Base-by-base conservation (phyloP, 2,113 vertebrate species). In the Nycticryphes semicollaris region DNA sequence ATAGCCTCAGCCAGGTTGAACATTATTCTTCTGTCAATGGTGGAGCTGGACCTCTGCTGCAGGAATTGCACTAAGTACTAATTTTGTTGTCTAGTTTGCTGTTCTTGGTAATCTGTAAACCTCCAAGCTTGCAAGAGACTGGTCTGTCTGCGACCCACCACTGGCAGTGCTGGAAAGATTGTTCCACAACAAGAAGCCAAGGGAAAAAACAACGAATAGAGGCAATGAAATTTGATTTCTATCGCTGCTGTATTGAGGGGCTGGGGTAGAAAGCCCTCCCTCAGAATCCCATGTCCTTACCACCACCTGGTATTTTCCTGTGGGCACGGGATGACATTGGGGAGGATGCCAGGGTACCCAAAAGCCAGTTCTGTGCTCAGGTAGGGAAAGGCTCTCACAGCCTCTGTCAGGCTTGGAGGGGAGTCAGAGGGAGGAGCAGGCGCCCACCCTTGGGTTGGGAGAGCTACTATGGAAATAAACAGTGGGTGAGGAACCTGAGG, bases 371-470 rank as follows among this genome's bases (percentile, higher is more conserved):
- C 23, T 17, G 23, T 7, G 31, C 51, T 45, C 12, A 1, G n/a
- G 14, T 3, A 13, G 30, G 17, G 24, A 86, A 76, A 16, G 48
- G 15, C 12, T 73, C 73, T 33, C 28, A 2, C 10, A 51, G 43
- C 6, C 33, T 47, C 50, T 1, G 0, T 59, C 31, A 20, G 10
- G 15, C 18, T 3, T 18, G 13, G 24, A 30, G 37, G 30, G 28
- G 23, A 23, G 11, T 19, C 3, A 12, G 53, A 23, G 2, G 31
- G 33, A 93, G 62, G 31, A 90, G 91, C 28, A 64, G 43, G 23
- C 43, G 56, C 5, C 10, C 43, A 22, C 4, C 0, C 3, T 0
- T 1, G 37, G 21, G 14, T 0, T 5, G 1, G 27, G 50, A 57
- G 9, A 66, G 25, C 18, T 23, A 6, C 35, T 3, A 69, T 11